These are phyloP conservation scores for Hoplodrina blanda DNA, from an alignment of 2,888 invertebrate species.

Conservation along the genomic window DNA sequence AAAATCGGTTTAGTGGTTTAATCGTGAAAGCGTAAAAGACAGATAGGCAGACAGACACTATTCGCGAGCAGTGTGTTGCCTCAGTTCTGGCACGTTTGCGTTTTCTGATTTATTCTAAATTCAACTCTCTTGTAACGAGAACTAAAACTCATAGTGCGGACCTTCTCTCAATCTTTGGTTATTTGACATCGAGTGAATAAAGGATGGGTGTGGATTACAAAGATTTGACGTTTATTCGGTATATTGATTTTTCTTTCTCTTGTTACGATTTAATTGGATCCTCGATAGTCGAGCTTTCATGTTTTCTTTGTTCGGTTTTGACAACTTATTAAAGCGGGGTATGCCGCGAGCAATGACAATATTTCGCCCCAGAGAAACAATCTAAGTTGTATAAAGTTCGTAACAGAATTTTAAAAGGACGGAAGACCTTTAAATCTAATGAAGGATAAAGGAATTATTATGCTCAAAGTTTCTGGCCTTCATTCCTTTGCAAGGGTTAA, in stretches of 20 bases:
- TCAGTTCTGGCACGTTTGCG: too few relatives aligned
- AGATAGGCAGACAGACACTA: too few relatives aligned
- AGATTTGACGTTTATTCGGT: constrained; percentile 52
- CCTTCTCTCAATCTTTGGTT: constrained; percentile 29
- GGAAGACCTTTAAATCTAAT: constrained; percentile 11
- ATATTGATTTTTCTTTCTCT: constrained; percentile 44
- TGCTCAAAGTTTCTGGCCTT: constrained; percentile 28
- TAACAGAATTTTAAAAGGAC: constrained; percentile 35
- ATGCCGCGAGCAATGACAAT: constrained; percentile 32
- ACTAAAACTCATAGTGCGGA: constrained; percentile 25
- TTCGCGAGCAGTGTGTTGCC: too few relatives aligned
- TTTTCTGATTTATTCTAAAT: background rate
- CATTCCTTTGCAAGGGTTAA: constrained; percentile 7
- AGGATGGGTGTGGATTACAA: constrained; percentile 45
- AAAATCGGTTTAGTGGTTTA: too few relatives aligned
- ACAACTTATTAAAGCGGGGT: constrained; percentile 23
- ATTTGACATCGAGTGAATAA: constrained; percentile 41
- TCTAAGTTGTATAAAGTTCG: constrained; percentile 25
- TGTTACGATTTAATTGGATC: constrained; percentile 31
- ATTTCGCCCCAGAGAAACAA: constrained; percentile 35
- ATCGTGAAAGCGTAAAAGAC: too few relatives aligned
- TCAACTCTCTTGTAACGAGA: constrained; percentile 50
- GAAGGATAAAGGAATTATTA: constrained; percentile 18
- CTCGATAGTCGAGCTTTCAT: constrained; percentile 19
- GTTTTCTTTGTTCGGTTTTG: constrained; percentile 33